Percentiles rank a stretch among this genome's conserved stretches.
Evolutionary conservation across 2,888 invertebrate species (phyloP).

Genomic region (Leptarthrus brevirostris): DNA sequence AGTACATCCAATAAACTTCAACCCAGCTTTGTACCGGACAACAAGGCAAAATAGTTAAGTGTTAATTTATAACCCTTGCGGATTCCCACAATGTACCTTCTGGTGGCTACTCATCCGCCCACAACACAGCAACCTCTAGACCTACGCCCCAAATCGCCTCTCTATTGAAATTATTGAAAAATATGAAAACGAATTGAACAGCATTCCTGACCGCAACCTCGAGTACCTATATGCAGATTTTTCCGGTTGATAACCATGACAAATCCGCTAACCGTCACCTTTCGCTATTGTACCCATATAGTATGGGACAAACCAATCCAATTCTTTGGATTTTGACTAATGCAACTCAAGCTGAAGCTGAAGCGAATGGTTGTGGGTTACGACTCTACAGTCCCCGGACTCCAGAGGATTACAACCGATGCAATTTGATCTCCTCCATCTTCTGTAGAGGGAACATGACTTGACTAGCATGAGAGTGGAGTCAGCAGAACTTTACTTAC

Average conservation of each 20-base stretch:
- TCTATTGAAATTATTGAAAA: neutral
- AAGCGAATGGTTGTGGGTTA: neutral
- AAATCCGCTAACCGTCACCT: neutral
- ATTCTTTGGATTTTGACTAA: slow-evolving; percentile 33
- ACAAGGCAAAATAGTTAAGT: neutral
- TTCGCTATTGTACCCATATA: neutral
- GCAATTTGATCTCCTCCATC: slow-evolving; percentile 36
- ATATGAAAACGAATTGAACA: neutral
- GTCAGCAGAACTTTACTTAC: slow-evolving; percentile 5
- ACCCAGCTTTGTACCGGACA: neutral
- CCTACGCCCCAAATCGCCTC: neutral
- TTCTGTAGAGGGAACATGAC: slow-evolving; percentile 24
- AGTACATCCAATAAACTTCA: too few relatives aligned
- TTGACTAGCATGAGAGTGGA: slow-evolving; percentile 8
- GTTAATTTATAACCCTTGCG: slow-evolving; percentile 19
- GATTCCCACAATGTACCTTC: neutral
- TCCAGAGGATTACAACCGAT: slow-evolving; percentile 3
- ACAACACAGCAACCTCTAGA: neutral
- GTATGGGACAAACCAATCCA: neutral
- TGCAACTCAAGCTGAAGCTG: neutral
- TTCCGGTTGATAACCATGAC: slow-evolving; percentile 4
- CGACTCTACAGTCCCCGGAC: too few relatives aligned
- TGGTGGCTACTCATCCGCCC: neutral
- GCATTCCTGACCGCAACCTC: neutral
- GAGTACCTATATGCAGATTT: too few relatives aligned